These are phyloP conservation scores for Seriola quinqueradiata DNA, from an alignment of 2,113 vertebrate genomes.

Conservation along the genomic window DNA sequence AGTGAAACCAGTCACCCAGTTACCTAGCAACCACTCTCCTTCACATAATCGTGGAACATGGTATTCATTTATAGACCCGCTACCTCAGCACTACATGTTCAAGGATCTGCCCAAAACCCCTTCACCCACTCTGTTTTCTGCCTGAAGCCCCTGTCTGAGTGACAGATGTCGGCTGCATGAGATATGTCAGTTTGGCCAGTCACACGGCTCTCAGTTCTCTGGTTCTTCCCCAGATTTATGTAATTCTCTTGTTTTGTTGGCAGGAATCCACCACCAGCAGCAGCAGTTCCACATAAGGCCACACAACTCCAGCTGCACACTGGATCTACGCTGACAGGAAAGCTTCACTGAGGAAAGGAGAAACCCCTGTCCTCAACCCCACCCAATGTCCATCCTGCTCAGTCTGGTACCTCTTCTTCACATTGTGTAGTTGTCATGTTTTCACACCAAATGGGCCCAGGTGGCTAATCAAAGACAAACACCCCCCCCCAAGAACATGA, in stretches of 20 bases:
- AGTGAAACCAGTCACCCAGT: slow-evolving; percentile 72
- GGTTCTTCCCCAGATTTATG: slow-evolving; percentile 6
- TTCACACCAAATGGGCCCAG: slow-evolving; percentile 23
- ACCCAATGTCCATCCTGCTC: slow-evolving; percentile 11
- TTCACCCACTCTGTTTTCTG: slow-evolving; percentile 66
- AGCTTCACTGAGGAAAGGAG: slow-evolving; percentile 41
- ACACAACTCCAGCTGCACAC: slow-evolving; percentile 24
- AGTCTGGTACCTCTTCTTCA: slow-evolving; percentile 11
- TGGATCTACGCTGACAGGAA: slow-evolving; percentile 41
- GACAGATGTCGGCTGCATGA: slow-evolving; percentile 78
- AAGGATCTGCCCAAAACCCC: slow-evolving; percentile 41
- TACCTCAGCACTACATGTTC: slow-evolving; percentile 58
- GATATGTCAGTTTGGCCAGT: slow-evolving; percentile 61
- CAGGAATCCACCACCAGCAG: slow-evolving; percentile 84
- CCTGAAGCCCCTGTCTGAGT: slow-evolving; percentile 77
- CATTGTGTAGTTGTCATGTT: slow-evolving; percentile 20
- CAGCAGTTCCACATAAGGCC: slow-evolving; percentile 79
- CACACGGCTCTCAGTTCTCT: slow-evolving; percentile 27
- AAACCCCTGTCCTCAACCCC: not conserved
- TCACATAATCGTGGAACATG: slow-evolving; percentile 75
- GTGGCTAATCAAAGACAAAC: slow-evolving; percentile 15
- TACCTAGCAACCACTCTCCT: slow-evolving; percentile 77
- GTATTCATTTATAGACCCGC: slow-evolving; percentile 63
- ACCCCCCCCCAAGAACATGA: slow-evolving; percentile 58
- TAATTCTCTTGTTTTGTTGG: slow-evolving; percentile 61